These are phyloP conservation scores for Octonoba sinensis DNA, from an alignment of 2,888 invertebrate species.

Conservation along the genomic window DNA sequence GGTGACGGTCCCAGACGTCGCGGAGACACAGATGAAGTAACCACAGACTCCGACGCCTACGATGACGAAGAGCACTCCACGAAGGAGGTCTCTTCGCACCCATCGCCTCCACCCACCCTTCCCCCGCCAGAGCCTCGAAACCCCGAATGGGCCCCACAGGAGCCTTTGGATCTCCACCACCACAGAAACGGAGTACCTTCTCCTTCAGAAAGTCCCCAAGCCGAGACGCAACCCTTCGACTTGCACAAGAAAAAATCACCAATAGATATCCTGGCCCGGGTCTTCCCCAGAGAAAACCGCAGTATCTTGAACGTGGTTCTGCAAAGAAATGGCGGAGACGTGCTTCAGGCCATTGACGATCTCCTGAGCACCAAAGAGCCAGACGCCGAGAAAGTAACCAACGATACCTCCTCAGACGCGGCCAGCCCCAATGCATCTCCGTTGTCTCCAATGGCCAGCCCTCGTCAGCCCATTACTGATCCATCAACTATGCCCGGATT, in stretches of 20 bases:
- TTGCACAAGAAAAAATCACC: slow-evolving; percentile 70
- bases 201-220: slow-evolving; percentile 4
- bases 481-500: slow-evolving; percentile 32
- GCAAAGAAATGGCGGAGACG: slow-evolving; percentile 87
- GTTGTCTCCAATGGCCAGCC: slow-evolving; percentile 26
- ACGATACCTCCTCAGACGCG: slow-evolving; percentile 33
- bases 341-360: slow-evolving; percentile 92
- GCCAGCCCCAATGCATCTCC: slow-evolving; percentile 47
- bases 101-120: not conserved
- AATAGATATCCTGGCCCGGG: slow-evolving; percentile 87
- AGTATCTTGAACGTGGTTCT: slow-evolving; percentile 88
- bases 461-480: slow-evolving; percentile 11
- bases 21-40: slow-evolving; percentile 33
- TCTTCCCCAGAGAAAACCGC: slow-evolving; percentile 89
- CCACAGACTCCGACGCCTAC: slow-evolving; percentile 52
- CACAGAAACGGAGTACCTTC: slow-evolving; percentile 42
- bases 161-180: slow-evolving; percentile 52
- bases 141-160: slow-evolving; percentile 44
- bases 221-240: slow-evolving; percentile 34
- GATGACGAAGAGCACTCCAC: slow-evolving; percentile 45
- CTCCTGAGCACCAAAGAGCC: slow-evolving; percentile 73
- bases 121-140: slow-evolving; percentile 25
- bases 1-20: slow-evolving; percentile 18
- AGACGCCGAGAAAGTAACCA: slow-evolving; percentile 28
- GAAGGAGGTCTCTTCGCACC: slow-evolving; percentile 4